These are phyloP conservation scores for Apamea crenata DNA, from an alignment of 2,888 invertebrate species.

Conservation along the genomic window DNA sequence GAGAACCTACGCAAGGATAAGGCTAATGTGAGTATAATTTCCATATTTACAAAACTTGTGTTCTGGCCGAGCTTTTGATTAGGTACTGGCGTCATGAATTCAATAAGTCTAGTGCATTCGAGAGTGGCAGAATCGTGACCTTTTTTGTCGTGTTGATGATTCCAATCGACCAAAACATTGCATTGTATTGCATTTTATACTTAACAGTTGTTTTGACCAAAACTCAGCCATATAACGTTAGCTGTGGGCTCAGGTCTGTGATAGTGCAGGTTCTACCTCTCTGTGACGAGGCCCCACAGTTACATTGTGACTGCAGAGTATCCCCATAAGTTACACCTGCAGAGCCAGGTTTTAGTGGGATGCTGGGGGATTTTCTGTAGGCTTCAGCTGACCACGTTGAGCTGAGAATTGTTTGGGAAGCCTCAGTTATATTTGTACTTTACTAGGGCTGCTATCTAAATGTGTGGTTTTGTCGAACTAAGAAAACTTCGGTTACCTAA, in stretches of 20 bases:
- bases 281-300: neutral
- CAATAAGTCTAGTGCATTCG: neutral
- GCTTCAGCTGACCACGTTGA: neutral
- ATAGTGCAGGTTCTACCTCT: neutral
- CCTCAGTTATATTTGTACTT: neutral
- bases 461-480: neutral
- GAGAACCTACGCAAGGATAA: conserved; percentile 94
- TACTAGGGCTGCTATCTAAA: neutral
- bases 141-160: neutral
- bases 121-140: neutral
- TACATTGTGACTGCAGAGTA: neutral
- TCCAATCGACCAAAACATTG: too few relatives aligned
- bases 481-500: neutral
- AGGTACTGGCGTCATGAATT: neutral
- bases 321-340: neutral
- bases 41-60: neutral
- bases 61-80: neutral
- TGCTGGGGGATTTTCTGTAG: neutral
- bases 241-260: neutral
- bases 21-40: conserved; percentile 91
- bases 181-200: neutral
- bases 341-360: neutral
- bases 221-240: neutral
- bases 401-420: neutral
- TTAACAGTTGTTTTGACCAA: neutral